A percentile compares a stretch with the other conserved stretches of the same genome.
Evolutionary conservation across 2,797 vertebrate species (phyloP).

Genomic region (Peromyscus nudipes): DNA sequence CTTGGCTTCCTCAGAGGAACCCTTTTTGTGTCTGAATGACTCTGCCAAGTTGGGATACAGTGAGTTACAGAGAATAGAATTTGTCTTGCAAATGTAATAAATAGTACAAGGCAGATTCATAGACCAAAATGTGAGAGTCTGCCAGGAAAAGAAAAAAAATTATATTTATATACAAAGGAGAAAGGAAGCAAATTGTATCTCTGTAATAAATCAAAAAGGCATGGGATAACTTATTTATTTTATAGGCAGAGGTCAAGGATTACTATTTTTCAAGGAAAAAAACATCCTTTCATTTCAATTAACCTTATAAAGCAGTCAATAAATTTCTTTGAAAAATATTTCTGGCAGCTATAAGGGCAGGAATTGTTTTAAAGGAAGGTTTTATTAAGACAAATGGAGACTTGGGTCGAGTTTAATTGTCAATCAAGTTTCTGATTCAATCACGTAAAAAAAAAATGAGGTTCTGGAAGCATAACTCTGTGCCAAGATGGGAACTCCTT

Average conservation of each 20-base stretch:
- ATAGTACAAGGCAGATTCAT: background rate
- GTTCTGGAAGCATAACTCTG: background rate
- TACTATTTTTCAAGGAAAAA: constrained; percentile 62
- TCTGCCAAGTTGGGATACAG: background rate
- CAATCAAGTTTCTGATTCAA: constrained; percentile 63
- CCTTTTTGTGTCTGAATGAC: background rate
- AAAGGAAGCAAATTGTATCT: background rate
- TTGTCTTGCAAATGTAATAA: background rate
- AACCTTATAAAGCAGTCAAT: constrained; percentile 74
- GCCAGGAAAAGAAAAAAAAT: background rate
- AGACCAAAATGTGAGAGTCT: background rate
- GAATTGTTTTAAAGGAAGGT: constrained; percentile 57
- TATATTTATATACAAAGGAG: background rate
- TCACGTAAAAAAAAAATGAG: background rate
- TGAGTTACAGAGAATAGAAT: background rate
- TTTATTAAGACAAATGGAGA: constrained; percentile 65
- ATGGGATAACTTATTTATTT: constrained; percentile 70
- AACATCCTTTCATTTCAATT: constrained; percentile 72
- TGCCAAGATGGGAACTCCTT: background rate
- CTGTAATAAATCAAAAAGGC: constrained; percentile 63
- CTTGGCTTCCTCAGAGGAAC: background rate
- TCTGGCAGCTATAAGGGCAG: constrained; percentile 19
- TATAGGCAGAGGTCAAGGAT: constrained; percentile 56
- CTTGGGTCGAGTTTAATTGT: background rate
- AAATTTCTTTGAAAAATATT: constrained; percentile 76